phyloP scores from a whole-genome alignment of 1,140 invertebrate genomes.

The Drosophila azteca region DNA sequence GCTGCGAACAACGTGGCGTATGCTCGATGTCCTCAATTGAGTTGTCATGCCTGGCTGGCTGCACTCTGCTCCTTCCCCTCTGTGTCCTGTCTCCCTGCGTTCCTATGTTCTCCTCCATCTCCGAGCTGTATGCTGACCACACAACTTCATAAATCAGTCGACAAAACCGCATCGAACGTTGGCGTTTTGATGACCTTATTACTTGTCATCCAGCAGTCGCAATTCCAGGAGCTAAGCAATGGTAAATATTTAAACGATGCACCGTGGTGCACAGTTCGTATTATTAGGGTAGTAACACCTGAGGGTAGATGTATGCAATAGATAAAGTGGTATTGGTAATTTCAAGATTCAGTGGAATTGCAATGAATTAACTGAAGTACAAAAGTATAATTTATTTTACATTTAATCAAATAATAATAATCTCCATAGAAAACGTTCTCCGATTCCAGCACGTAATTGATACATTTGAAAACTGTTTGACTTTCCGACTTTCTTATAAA shows the following conservation, averaged over 20 bases:
- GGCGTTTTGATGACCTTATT: slow-evolving; percentile 74
- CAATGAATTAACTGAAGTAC: no score
- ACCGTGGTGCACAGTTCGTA: slow-evolving; percentile 19
- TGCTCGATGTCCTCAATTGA: slow-evolving; percentile 73
- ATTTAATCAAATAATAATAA: no score
- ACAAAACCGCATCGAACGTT: slow-evolving; percentile 63
- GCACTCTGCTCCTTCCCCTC: slow-evolving; percentile 7
- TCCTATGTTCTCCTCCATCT: neutral
- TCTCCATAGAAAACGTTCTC: no score
- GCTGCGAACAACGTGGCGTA: slow-evolving; percentile 59
- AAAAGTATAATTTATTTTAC: no score
- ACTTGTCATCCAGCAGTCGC: slow-evolving; percentile 48
- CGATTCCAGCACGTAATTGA: no score
- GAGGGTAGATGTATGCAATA: neutral
- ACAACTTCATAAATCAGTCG: slow-evolving; percentile 72
- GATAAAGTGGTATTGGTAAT: neutral
- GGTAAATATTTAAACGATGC: slow-evolving; percentile 64
- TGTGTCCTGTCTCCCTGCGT: neutral
- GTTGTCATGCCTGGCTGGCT: slow-evolving; percentile 55
- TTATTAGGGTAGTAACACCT: no score
- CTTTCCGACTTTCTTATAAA: no score
- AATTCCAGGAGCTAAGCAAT: slow-evolving; percentile 34
- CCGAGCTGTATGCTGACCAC: slow-evolving; percentile 33
- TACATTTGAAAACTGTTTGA: no score
- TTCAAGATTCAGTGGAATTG: no score